Evolutionary conservation across 1,140 invertebrate genomes (phyloP), one percentile per base, ranked within the genome.

Genomic region (Pemphigus obesinymphae): DNA sequence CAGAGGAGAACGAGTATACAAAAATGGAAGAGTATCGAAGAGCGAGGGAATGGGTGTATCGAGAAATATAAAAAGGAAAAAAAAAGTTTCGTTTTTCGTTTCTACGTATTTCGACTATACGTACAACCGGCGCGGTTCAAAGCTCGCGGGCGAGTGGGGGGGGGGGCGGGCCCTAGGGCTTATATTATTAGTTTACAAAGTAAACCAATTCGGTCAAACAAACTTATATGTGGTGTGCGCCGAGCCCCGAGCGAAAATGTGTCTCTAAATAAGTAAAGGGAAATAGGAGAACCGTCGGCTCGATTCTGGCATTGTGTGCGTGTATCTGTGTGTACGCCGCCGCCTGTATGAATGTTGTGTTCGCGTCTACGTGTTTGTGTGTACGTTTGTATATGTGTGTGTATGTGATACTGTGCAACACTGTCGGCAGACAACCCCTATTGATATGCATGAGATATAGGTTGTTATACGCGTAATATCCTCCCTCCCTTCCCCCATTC

Each of bases 111-210:
- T n/a, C n/a, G n/a, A n/a, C n/a, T n/a, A n/a, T n/a, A n/a, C n/a
- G n/a, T n/a, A n/a, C n/a, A 75, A 50, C 66, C 26, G 7, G 2
- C 7, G 29, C 45, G 26, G 17, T 10, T 34, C 43, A 75, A 55
- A 29, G 34, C 53, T 75, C 26, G 8, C 10, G 20, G 26, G 29
- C 37, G 40, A 66, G 8, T 17, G 40, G 6, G 8, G 11, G 10
- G 1, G 34, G 37, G 5, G 7, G 37, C 8, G 66, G n/a, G 50
- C 13, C 34, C 34, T 55, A 10, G 50, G 31, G 75, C 75, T 78
- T 58, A 58, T 78, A 58, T 78, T 78, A 58, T 78, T 78, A 78
- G 75, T 78, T 78, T 78, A 78, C n/a, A 78, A 78, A 78, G 75
- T 78, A 78, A 78, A 78, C 75, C 75, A 78, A 78, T 78, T 78